Base-by-base conservation (phyloP, 2,888 invertebrate genomes). In the Psylliodes chrysocephalus region DNA sequence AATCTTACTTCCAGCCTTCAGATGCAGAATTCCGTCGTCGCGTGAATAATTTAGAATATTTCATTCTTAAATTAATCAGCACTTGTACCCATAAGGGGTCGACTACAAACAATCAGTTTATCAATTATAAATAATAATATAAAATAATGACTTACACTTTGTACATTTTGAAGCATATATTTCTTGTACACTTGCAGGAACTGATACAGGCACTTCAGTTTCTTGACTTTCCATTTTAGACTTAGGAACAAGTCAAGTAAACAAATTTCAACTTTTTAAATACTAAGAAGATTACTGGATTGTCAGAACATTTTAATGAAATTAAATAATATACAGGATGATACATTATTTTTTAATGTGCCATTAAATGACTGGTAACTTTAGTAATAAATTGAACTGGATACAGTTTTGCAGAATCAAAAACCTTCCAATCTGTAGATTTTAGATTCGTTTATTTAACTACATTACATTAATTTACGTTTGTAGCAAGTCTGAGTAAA, bases 11-110 rank as follows among this genome's bases (percentile, higher is more conserved):
- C 75, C 75, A 75, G 19, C 74, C 75, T 19, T 73, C 71, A 8
- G 73, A 71, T 35, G 75, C 75, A 5, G 75, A 75, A 60, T 75
- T 73, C 44, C 75, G 59, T 25, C 74, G 72, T 12, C 73, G 66
- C 0, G 74, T 75, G 63, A 75, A 75, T 61, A 67, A 64, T 65
- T 74, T 74, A 7, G 75, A 68, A 61, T 75, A 68, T 57, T 75
- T 75, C 75, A 75, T 75, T 30, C 75, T 72, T 35, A 75, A 67
- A 71, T 75, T 75, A 33, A 75, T 75, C 22, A 75, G 55, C 10
- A 75, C 70, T 66, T 75, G 75, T 10, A 75, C 75, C 75, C 75
- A 75, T 49, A 74, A 69, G 12, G 73, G 75, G 60, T 74, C 72
- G 57, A 75, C 74, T 75, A 49, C 5, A 49, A 28, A 14, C 15